Conservation (phyloP, 2,888 invertebrate genomes). For the Euclidia mi region DNA sequence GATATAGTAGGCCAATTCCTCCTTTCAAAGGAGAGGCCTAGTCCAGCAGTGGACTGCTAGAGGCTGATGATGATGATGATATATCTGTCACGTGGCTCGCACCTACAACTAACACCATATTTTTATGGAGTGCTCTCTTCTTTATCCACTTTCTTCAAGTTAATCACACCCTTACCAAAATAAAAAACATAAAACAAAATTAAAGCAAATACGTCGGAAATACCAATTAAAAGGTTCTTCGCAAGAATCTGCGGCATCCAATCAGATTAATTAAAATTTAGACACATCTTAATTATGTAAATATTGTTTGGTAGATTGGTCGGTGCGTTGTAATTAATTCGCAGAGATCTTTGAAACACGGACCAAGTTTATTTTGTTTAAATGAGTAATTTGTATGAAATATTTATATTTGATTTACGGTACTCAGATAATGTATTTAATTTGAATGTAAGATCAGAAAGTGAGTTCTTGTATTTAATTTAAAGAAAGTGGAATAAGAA, state of each 20-base stretch:
- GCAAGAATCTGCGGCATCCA: constrained; percentile 22
- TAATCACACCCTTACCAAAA: no score
- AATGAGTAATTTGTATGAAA: constrained; percentile 7
- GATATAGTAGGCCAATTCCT: no score
- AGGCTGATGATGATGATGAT: no score
- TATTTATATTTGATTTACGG: constrained; percentile 1
- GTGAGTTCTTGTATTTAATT: no score
- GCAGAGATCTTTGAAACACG: constrained; percentile 10
- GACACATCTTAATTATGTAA: constrained; percentile 38
- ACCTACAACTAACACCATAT: no score
- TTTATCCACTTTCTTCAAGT: no score
- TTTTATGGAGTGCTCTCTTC: no score
- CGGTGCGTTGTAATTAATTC: constrained; percentile 34
- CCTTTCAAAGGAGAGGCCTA: no score
- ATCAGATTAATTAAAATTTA: constrained; percentile 44
- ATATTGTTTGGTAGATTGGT: constrained; percentile 34
- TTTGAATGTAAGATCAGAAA: neutral
- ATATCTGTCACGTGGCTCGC: no score
- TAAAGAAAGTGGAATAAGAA: no score
- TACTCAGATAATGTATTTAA: neutral
- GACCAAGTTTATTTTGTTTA: constrained; percentile 4
- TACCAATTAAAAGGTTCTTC: constrained; percentile 32
- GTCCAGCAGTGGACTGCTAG: no score
- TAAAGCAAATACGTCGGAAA: constrained; percentile 37
- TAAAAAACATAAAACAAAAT: no score